These are phyloP conservation scores for Myiozetetes cayanensis DNA, from an alignment of 2,113 vertebrate genomes.

Conservation along the genomic window DNA sequence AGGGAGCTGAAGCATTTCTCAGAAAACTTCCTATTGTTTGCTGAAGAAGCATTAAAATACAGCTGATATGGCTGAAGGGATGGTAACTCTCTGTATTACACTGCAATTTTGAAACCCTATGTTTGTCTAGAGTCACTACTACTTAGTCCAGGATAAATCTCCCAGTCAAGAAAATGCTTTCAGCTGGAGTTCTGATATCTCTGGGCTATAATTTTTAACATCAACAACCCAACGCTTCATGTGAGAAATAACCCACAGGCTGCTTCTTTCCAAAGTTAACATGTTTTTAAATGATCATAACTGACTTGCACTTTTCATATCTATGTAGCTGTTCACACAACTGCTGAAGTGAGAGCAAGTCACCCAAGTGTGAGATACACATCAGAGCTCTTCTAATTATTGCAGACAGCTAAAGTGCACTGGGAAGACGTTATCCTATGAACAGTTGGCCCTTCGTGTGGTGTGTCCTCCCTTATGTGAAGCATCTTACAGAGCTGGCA, in stretches of 20 bases:
- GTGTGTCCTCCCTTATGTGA: constrained; percentile 3
- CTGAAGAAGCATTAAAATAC: not conserved
- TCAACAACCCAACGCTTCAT: not conserved
- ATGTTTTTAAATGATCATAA: not conserved
- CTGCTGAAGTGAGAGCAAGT: not conserved
- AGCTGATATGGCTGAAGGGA: not conserved
- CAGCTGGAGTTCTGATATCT: not conserved
- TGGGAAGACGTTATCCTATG: not conserved
- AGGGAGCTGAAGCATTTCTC: not conserved
- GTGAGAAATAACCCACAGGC: not conserved
- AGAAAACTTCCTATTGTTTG: not conserved
- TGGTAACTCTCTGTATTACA: not conserved
- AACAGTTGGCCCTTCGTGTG: constrained; percentile 33
- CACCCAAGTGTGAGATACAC: not conserved
- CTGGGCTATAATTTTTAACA: not conserved
- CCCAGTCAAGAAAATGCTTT: not conserved
- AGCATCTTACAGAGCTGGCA: not conserved
- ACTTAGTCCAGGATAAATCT: not conserved
- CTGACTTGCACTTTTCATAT: not conserved
- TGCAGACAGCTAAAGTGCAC: not conserved
- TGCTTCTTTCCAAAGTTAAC: not conserved
- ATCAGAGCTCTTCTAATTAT: constrained; percentile 19
- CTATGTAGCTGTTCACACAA: not conserved
- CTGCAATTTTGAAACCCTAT: not conserved
- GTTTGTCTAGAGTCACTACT: not conserved